Percentiles rank a stretch among this genome's conserved stretches.
These are phyloP conservation scores for Pyxicephalus adspersus DNA, from an alignment of 2,113 vertebrate genomes.

Conservation along the genomic window DNA sequence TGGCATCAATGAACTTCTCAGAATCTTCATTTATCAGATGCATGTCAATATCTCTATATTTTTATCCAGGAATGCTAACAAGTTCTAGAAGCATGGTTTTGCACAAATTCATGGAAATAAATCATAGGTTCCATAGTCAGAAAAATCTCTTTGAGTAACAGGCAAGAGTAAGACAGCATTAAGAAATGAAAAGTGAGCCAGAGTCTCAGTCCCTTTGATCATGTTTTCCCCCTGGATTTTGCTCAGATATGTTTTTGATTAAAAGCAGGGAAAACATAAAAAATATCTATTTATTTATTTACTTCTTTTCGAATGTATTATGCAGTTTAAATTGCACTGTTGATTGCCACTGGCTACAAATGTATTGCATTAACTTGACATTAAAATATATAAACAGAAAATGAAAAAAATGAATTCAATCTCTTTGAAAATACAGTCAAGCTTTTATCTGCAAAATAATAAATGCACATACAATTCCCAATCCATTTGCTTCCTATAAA, in stretches of 20 bases:
- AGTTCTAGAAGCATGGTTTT: slow-evolving; percentile 68
- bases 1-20: slow-evolving; percentile 78
- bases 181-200: slow-evolving; percentile 68
- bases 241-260: slow-evolving; percentile 76
- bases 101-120: slow-evolving; percentile 64
- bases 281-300: slow-evolving; percentile 70
- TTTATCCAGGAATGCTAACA: slow-evolving; percentile 74
- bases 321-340: slow-evolving; percentile 33
- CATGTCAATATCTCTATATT: slow-evolving; percentile 75
- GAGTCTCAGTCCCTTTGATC: slow-evolving; percentile 72
- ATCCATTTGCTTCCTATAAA: slow-evolving; percentile 25
- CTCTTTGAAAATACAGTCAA: slow-evolving; percentile 40
- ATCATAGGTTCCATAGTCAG: slow-evolving; percentile 58
- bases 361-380: background rate
- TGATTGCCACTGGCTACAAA: slow-evolving; percentile 30
- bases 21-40: slow-evolving; percentile 77
- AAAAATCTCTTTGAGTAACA: slow-evolving; percentile 71
- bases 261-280: slow-evolving; percentile 75
- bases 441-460: slow-evolving; percentile 43
- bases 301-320: slow-evolving; percentile 63
- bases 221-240: slow-evolving; percentile 71
- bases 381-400: background rate
- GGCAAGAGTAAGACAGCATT: slow-evolving; percentile 43
- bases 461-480: slow-evolving; percentile 24
- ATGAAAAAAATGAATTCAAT: slow-evolving; percentile 9